phyloP scores from a whole-genome alignment of 2,888 invertebrate genomes.

The Luperina nickerlii region DNA sequence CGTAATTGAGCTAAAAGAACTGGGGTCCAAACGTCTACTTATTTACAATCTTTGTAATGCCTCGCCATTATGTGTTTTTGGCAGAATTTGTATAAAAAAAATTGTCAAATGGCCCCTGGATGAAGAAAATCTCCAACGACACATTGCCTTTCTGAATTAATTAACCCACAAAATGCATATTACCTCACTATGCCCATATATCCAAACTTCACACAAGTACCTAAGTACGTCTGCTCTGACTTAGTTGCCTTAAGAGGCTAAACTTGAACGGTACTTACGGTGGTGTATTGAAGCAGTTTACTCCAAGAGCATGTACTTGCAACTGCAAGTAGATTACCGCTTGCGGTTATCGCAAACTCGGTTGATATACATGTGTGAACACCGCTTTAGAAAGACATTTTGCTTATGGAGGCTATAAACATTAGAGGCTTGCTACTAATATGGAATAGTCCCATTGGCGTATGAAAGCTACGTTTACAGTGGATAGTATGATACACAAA shows the following conservation, averaged over 20 bases:
- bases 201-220: constrained; percentile 20
- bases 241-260: constrained; percentile 53
- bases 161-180: constrained; percentile 27
- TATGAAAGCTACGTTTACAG: neutral
- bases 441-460: neutral
- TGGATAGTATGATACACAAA: neutral
- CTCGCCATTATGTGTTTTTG: neutral
- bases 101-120: neutral
- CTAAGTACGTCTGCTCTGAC: constrained; percentile 30
- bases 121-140: constrained; percentile 5
- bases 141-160: constrained; percentile 1
- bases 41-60: neutral
- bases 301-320: constrained; percentile 33
- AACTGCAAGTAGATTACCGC: constrained; percentile 54
- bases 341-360: constrained; percentile 39
- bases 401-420: constrained; percentile 31
- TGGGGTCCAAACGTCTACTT: no score
- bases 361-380: constrained; percentile 43
- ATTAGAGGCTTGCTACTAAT: constrained; percentile 5
- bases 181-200: neutral
- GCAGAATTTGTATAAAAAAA: neutral
- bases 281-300: constrained; percentile 47
- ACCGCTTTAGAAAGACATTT: constrained; percentile 35
- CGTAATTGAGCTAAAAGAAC: no score
- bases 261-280: constrained; percentile 50